These are phyloP conservation scores for Camptogramma bilineatum DNA, from an alignment of 2,888 invertebrate genomes.

Conservation along the genomic window DNA sequence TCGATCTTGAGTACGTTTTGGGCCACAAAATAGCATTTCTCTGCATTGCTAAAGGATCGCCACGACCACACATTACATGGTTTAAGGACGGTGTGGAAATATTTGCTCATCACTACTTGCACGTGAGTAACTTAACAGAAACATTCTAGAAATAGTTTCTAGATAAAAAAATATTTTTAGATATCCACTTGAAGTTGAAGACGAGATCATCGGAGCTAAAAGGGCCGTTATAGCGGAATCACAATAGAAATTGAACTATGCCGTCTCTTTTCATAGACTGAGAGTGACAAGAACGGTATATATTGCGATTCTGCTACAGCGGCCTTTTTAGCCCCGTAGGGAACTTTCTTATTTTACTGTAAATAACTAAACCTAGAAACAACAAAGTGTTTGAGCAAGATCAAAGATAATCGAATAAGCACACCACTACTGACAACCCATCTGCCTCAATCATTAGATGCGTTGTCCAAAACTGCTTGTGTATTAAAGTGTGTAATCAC, in stretches of 20 bases:
- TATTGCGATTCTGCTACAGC: too few relatives aligned
- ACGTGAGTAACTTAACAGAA: constrained; percentile 85
- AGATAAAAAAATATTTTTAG: too few relatives aligned
- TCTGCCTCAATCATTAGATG: constrained; percentile 11
- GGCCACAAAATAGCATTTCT: constrained; percentile 97
- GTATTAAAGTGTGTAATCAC: neutral
- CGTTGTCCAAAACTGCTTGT: neutral
- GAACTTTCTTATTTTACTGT: too few relatives aligned
- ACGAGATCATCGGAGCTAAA: too few relatives aligned
- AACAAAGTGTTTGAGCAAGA: neutral
- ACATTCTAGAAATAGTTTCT: neutral
- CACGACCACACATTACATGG: constrained; percentile 97
- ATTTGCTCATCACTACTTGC: constrained; percentile 94
- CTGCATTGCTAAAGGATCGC: constrained; percentile 95
- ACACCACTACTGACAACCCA: constrained; percentile 9
- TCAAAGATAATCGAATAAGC: neutral
- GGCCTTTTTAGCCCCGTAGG: too few relatives aligned
- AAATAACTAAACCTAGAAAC: too few relatives aligned
- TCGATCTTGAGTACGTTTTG: constrained; percentile 96
- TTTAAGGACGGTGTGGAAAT: constrained; percentile 98
- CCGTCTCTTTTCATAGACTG: too few relatives aligned
- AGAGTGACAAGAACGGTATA: too few relatives aligned
- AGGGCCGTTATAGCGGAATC: too few relatives aligned
- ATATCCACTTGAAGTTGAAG: too few relatives aligned
- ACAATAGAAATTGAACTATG: too few relatives aligned